These are phyloP conservation scores for Ictalurus furcatus DNA, from an alignment of 2,113 vertebrate species.

Conservation along the genomic window DNA sequence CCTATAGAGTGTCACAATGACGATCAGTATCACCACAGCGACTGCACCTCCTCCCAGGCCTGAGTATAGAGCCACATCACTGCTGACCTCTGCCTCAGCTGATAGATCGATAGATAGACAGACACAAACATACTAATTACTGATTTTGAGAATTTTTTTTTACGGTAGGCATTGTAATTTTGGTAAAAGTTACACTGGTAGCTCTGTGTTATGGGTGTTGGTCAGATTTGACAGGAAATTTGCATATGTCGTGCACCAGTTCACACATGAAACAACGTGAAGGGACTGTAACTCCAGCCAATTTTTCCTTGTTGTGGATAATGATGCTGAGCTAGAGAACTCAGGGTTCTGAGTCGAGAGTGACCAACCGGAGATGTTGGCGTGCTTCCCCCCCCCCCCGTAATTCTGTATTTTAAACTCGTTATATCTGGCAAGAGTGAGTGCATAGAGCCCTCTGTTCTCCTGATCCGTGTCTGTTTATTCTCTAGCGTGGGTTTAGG, in stretches of 20 bases:
- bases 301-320: neutral
- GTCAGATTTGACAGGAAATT: neutral
- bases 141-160: neutral
- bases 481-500: no score
- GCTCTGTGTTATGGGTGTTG: neutral
- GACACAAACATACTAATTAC: neutral
- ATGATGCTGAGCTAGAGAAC: neutral
- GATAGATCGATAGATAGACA: neutral
- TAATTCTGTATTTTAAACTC: neutral
- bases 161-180: neutral
- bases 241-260: neutral
- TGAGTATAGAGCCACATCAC: constrained; percentile 89
- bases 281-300: neutral
- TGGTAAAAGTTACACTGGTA: neutral
- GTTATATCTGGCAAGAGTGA: neutral
- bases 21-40: constrained; percentile 84
- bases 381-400: neutral
- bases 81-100: constrained; percentile 84
- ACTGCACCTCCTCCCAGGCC: constrained; percentile 88
- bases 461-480: neutral
- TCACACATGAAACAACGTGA: neutral
- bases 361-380: neutral
- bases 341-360: neutral
- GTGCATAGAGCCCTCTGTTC: neutral
- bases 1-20: constrained; percentile 87